Percentiles rank a stretch among this genome's conserved stretches.
Conservation (phyloP, 2,113 vertebrate genomes). For the Mus musculus region GRCm39 chr14:82440001-82440500, state of each 20-base stretch:
- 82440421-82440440: background rate
- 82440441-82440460: too few species aligned
- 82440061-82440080: too few species aligned
- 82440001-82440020: background rate
- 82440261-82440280: background rate
- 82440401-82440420: background rate
- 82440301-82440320: background rate
- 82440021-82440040: background rate
- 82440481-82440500: background rate
- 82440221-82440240: background rate
- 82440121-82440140: background rate
- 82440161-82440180: background rate
- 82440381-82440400: background rate
- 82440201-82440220: background rate
- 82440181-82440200: background rate
- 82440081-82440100: background rate
- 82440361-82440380: background rate
- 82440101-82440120: background rate
- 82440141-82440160: background rate
- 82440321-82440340: rapidly evolving
- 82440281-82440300: background rate
- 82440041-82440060: background rate
- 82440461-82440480: background rate
- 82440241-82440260: background rate
- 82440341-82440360: background rate